A percentile compares a stretch with the other conserved stretches of the same genome.
Evolutionary conservation across 2,888 invertebrate species (phyloP).

Genomic region (Melinaea marsaeus): DNA sequence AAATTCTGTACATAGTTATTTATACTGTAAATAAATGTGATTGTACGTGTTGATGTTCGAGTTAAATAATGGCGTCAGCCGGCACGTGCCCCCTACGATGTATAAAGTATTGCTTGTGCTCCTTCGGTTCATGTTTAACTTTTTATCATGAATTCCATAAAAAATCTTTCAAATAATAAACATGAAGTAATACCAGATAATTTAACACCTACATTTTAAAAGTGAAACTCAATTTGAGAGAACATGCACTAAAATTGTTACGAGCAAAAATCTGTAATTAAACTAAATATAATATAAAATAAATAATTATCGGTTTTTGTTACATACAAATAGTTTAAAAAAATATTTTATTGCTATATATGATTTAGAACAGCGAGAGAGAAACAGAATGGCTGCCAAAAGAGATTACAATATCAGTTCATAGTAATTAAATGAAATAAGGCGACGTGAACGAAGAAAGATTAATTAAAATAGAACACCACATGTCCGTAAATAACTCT

Average conservation of each 20-base stretch:
- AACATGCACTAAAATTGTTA: neutral
- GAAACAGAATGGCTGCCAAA: neutral
- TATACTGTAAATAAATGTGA: constrained; percentile 27
- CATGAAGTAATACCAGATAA: too few relatives aligned
- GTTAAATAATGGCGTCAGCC: constrained; percentile 9
- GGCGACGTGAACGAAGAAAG: constrained; percentile 5
- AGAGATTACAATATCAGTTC: neutral
- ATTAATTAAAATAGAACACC: constrained; percentile 13
- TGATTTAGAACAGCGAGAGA: too few relatives aligned
- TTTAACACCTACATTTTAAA: too few relatives aligned
- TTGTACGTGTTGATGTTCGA: constrained; percentile 14
- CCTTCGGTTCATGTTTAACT: constrained; percentile 12
- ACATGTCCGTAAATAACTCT: constrained; percentile 18
- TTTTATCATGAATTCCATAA: too few relatives aligned
- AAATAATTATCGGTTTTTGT: too few relatives aligned
- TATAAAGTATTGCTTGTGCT: constrained; percentile 10
- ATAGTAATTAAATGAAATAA: neutral
- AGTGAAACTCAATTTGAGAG: too few relatives aligned
- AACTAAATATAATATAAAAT: neutral
- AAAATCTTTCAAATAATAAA: too few relatives aligned
- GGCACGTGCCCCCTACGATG: constrained; percentile 11
- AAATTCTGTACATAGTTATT: constrained; percentile 31
- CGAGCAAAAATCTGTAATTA: neutral
- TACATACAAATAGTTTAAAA: too few relatives aligned
- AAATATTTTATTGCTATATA: too few relatives aligned